Base-by-base conservation (phyloP, 1,140 invertebrate species). In the Hycleus phaleratus region DNA sequence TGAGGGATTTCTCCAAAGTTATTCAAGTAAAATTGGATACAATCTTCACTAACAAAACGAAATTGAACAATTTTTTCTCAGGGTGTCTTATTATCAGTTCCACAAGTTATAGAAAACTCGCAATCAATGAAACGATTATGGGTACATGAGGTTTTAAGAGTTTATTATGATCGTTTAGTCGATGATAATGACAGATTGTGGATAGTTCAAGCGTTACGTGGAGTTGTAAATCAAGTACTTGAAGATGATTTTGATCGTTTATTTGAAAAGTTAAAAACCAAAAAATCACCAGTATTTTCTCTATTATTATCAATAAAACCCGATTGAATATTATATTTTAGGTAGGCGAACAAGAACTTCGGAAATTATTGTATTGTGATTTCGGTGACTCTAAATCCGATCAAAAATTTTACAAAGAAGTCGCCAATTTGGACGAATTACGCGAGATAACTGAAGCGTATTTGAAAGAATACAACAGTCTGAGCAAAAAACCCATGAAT, bases 401-500 rank as follows among this genome's bases (percentile, higher is more conserved):
- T 63, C 82, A 82, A 25, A 84, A 91, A 40, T 82, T 89, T 64
- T 98, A 98, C 64, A 83, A 90, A 64, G 93, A 97, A 79, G 91
- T 95, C 0, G 74, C 77, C 2, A 90, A 97, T 70, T 77, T 96
- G 60, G 88, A 93, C 58, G 80, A 85, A 51, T 77, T 98, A 43
- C 84, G 85, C 61, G 78, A 81, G 0, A 89, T 94, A n/a, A 91
- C 94, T 0, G 93, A 97, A 70, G 85, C 85, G 0, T 96, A 92
- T 77, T 77, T 98, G 9, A 84, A 86, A 2, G 95, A 98, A 70
- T 97, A 87, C 67, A 97, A 98, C 72, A 91, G 94, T 57, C 92
- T 97, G 87, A 93, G 90, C 18, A 97, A 95, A 72, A 97, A 97
- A 70, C 93, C 94, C 0, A 97, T 98, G 95, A 93, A 94, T 77